Conservation (phyloP, 2,888 invertebrate species). For the Acleris cristana region DNA sequence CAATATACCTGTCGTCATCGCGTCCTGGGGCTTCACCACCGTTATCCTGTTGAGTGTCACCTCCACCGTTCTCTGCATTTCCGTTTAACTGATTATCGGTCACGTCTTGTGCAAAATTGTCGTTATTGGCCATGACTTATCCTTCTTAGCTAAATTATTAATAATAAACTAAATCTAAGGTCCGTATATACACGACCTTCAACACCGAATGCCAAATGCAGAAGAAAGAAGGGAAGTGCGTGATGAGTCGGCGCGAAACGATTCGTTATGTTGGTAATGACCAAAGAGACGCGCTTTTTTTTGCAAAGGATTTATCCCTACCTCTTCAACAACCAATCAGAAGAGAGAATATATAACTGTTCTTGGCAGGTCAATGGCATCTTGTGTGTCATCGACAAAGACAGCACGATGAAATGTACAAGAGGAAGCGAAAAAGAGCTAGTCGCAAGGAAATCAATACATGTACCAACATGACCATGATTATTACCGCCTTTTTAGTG, state of each 20-base stretch:
- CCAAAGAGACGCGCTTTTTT: constrained; percentile 59
- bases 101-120: constrained; percentile 91
- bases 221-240: constrained; percentile 74
- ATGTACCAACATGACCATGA: constrained; percentile 25
- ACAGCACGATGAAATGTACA: constrained; percentile 37
- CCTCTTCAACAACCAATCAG: constrained; percentile 62
- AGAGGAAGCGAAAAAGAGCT: constrained; percentile 50
- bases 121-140: constrained; percentile 88
- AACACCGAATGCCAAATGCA: constrained; percentile 81
- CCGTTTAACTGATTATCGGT: constrained; percentile 87
- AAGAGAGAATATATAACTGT: constrained; percentile 40
- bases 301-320: constrained; percentile 51
- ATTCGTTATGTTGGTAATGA: constrained; percentile 58
- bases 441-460: constrained; percentile 25
- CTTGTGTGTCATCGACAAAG: constrained; percentile 51
- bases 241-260: constrained; percentile 69
- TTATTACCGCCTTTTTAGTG: constrained; percentile 29
- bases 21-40: constrained; percentile 90
- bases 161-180: constrained; percentile 78
- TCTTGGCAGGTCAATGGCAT: constrained; percentile 71
- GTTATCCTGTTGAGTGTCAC: constrained; percentile 88
- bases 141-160: constrained; percentile 83
- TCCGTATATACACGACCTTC: constrained; percentile 73
- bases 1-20: constrained; percentile 90
- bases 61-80: constrained; percentile 86